phyloP scores from a whole-genome alignment of 2,113 vertebrate species.

The Lethenteron camtschaticum region DNA sequence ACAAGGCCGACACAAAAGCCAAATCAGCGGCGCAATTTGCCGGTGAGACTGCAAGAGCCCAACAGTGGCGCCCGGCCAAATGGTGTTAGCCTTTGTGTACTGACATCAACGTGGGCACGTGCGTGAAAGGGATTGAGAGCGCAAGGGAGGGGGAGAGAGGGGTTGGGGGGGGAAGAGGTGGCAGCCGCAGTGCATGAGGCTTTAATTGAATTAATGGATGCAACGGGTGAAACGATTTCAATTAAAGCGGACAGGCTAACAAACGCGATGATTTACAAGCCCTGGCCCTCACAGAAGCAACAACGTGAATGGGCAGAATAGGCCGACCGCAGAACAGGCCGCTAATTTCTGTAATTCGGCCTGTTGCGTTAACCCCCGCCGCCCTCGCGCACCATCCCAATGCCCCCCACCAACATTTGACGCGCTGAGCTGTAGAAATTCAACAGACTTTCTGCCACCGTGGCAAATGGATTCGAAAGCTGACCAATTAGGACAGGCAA shows the following conservation, averaged over 20 bases:
- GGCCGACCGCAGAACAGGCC: too few species aligned
- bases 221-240: conserved; percentile 4
- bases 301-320: too few species aligned
- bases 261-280: background rate
- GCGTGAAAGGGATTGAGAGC: background rate
- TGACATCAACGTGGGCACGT: background rate
- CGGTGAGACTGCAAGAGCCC: background rate
- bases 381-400: too few species aligned
- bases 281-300: too few species aligned
- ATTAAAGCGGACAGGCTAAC: conserved; percentile 3
- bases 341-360: too few species aligned
- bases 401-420: too few species aligned
- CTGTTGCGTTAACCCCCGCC: too few species aligned
- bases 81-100: background rate
- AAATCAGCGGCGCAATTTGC: background rate
- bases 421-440: too few species aligned
- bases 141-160: background rate
- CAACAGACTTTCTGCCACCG: too few species aligned
- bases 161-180: background rate
- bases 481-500: too few species aligned
- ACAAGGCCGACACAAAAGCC: conserved; percentile 3
- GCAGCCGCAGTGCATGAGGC: background rate
- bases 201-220: background rate
- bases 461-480: too few species aligned
- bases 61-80: background rate